phyloP scores from a whole-genome alignment of 2,888 invertebrate species.

The Lepetodrilus schrolli region DNA sequence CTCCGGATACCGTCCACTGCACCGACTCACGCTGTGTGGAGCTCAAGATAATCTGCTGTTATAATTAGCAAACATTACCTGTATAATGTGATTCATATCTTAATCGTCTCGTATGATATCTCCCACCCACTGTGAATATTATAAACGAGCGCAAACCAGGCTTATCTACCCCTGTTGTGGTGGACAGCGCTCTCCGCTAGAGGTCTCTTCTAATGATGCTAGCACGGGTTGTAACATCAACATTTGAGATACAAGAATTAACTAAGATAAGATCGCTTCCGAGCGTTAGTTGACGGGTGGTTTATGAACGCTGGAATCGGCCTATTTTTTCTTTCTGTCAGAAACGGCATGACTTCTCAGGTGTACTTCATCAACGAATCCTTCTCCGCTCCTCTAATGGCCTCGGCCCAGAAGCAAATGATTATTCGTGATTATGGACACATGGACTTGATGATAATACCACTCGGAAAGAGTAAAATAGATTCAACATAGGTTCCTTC shows the following conservation, averaged over 20 bases:
- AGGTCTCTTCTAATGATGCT: neutral
- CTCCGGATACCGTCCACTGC: neutral
- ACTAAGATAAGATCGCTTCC: neutral
- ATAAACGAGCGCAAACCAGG: neutral
- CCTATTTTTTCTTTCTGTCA: neutral
- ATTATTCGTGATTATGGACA: too few relatives aligned
- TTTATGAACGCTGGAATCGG: neutral
- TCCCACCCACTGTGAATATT: neutral
- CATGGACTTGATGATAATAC: too few relatives aligned
- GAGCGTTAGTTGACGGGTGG: neutral
- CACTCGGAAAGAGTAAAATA: too few relatives aligned
- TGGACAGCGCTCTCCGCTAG: neutral
- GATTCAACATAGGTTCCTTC: too few relatives aligned
- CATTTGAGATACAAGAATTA: neutral
- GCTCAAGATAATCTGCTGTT: neutral
- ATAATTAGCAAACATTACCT: conserved; percentile 3
- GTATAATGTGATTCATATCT: conserved; percentile 14
- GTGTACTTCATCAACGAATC: neutral
- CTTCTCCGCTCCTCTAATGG: too few relatives aligned
- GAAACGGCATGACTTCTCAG: neutral
- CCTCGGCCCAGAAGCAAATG: too few relatives aligned
- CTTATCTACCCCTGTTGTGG: neutral
- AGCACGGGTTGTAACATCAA: neutral
- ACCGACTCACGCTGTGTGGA: neutral
- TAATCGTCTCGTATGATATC: neutral